A percentile compares a stretch with the other conserved stretches of the same genome.
phyloP scores from a whole-genome alignment of 35 echinoderm and acorn worm species.

The Eucidaris tribuloides region DNA sequence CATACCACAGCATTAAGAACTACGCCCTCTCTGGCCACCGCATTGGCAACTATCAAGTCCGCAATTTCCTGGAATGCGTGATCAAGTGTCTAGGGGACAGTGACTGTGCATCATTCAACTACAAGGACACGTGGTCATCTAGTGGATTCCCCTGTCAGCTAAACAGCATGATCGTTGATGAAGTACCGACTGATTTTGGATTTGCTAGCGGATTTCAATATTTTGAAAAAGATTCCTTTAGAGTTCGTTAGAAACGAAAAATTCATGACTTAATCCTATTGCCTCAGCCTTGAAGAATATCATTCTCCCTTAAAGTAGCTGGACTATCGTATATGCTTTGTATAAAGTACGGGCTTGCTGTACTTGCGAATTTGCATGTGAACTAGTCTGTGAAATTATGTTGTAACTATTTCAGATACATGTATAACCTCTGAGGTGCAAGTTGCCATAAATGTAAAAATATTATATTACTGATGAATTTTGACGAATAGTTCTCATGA shows the following conservation, averaged over 20 bases:
- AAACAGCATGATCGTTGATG: conserved; percentile 64
- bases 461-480: too few relatives aligned
- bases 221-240: conserved; percentile 67
- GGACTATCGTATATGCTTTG: too few relatives aligned
- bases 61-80: conserved; percentile 61
- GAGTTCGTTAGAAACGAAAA: conserved; percentile 40
- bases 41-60: conserved; percentile 3
- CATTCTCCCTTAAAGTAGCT: too few relatives aligned
- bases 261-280: too few relatives aligned
- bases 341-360: too few relatives aligned
- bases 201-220: conserved; percentile 31
- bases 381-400: too few relatives aligned
- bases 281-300: too few relatives aligned
- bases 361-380: too few relatives aligned
- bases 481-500: too few relatives aligned
- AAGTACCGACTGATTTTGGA: conserved; percentile 44
- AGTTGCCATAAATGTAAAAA: too few relatives aligned
- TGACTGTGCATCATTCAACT: conserved; percentile 67
- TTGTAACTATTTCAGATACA: too few relatives aligned
- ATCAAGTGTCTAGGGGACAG: conserved; percentile 38
- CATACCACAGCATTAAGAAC: conserved; percentile 47
- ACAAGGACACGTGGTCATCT: conserved; percentile 13
- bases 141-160: conserved; percentile 51
- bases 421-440: too few relatives aligned
- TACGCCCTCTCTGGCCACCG: conserved; percentile 39